phyloP scores from a whole-genome alignment of 53 echinoderm and acorn worm species.

The Temnopleurus reevesii region DNA sequence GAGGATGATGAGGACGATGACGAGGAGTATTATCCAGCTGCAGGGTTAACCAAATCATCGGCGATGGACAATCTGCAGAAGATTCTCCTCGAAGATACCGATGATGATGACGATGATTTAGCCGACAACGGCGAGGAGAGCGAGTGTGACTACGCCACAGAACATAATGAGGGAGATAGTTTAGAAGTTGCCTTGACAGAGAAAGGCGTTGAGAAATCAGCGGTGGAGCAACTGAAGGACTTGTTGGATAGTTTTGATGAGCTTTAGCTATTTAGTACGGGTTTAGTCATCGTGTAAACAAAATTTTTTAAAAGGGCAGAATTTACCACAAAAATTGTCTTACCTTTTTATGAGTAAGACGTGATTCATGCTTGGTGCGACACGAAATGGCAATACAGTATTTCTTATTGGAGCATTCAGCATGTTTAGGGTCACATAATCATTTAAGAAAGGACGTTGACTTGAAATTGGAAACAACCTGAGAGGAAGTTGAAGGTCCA shows the following conservation, averaged over 20 bases:
- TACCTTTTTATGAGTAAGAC: too few relatives aligned
- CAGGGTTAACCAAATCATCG: constrained; percentile 1
- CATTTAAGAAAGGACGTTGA: too few relatives aligned
- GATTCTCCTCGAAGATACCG: neutral
- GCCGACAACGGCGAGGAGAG: neutral
- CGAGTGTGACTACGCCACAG: neutral
- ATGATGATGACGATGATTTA: neutral
- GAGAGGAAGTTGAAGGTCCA: too few relatives aligned
- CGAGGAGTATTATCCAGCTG: neutral
- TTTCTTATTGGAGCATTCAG: too few relatives aligned
- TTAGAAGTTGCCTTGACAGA: constrained; percentile 26
- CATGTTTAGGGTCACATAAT: too few relatives aligned
- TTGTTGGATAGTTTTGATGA: constrained; percentile 56
- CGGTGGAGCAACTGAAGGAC: constrained; percentile 31
- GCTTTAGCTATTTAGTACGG: constrained; percentile 2
- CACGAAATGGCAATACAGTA: too few relatives aligned
- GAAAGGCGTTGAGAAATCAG: constrained; percentile 48
- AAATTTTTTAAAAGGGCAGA: too few relatives aligned
- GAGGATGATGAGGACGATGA: neutral
- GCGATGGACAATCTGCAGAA: constrained; percentile 29
- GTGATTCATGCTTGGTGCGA: too few relatives aligned
- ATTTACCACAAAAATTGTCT: too few relatives aligned
- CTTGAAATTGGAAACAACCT: too few relatives aligned
- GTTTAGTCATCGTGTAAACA: too few relatives aligned
- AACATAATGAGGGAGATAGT: neutral